Evolutionary conservation across 2,888 invertebrate genomes (phyloP).

Genomic region (Rotaria socialis): DNA sequence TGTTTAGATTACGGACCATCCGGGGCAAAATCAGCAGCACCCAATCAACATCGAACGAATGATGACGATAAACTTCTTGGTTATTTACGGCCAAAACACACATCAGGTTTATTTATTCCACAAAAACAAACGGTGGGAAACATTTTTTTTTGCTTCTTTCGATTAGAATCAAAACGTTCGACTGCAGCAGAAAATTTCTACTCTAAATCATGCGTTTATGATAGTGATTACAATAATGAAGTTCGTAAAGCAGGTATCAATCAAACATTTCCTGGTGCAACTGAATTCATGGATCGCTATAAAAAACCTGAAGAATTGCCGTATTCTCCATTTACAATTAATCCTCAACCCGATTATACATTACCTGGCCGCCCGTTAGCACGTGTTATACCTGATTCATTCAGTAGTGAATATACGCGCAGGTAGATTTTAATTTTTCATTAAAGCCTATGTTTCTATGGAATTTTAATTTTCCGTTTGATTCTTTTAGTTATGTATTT

Average conservation of each 20-base stretch:
- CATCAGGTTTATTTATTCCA: background rate
- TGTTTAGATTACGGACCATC: conserved; percentile 14
- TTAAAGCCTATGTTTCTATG: too few relatives aligned
- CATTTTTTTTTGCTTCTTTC: background rate
- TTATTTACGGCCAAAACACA: background rate
- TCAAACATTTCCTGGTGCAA: conserved; percentile 55
- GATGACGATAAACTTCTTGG: conserved; percentile 6
- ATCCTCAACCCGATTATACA: conserved; percentile 56
- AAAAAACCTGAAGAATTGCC: conserved; percentile 48
- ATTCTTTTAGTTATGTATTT: background rate
- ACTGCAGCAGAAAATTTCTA: conserved; percentile 49
- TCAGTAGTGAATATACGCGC: background rate
- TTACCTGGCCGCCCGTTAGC: conserved; percentile 54
- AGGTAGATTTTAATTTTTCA: background rate
- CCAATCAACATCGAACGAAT: background rate
- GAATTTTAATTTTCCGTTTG: background rate
- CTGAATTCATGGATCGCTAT: conserved; percentile 56
- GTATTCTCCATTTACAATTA: conserved; percentile 54
- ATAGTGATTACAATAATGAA: background rate
- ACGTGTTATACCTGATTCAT: conserved; percentile 48
- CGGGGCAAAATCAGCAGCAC: background rate
- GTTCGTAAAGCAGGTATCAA: conserved; percentile 55
- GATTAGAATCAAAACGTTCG: background rate
- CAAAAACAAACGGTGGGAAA: too few relatives aligned
- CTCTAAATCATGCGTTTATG: background rate